phyloP scores from a whole-genome alignment of 2,113 vertebrate genomes.

The Aleadryas rufinucha region DNA sequence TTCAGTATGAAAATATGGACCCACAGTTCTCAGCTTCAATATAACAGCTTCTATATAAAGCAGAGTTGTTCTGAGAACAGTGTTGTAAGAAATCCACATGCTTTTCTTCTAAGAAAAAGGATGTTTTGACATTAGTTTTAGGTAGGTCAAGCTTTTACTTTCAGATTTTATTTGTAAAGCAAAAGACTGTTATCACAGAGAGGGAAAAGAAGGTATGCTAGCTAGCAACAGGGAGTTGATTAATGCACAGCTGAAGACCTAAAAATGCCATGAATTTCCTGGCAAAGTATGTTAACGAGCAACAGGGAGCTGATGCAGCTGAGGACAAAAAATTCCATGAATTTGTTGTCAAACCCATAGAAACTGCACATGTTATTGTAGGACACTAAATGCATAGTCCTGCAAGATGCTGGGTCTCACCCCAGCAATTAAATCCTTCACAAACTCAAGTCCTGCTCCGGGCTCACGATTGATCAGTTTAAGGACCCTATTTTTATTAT shows the following conservation, averaged over 20 bases:
- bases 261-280: constrained; percentile 52
- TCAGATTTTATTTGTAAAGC: constrained; percentile 11
- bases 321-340: constrained; percentile 36
- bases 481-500: constrained; percentile 37
- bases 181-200: constrained; percentile 25
- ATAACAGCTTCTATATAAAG: background rate
- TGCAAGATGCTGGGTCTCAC: background rate
- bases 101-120: background rate
- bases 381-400: background rate
- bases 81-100: background rate
- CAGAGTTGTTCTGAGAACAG: background rate
- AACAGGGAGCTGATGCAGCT: constrained; percentile 45
- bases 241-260: constrained; percentile 55
- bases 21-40: background rate
- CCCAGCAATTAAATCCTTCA: background rate
- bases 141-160: constrained; percentile 14
- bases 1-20: background rate
- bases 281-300: constrained; percentile 41
- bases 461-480: background rate
- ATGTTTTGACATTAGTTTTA: background rate
- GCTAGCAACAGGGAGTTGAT: constrained; percentile 57
- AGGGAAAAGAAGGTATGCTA: constrained; percentile 18
- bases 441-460: background rate
- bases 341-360: constrained; percentile 18
- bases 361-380: background rate